A percentile compares a stretch with the other conserved stretches of the same genome.
These are phyloP conservation scores for Epinephelus cyanopodus DNA, from an alignment of 2,113 vertebrate genomes.

Conservation along the genomic window DNA sequence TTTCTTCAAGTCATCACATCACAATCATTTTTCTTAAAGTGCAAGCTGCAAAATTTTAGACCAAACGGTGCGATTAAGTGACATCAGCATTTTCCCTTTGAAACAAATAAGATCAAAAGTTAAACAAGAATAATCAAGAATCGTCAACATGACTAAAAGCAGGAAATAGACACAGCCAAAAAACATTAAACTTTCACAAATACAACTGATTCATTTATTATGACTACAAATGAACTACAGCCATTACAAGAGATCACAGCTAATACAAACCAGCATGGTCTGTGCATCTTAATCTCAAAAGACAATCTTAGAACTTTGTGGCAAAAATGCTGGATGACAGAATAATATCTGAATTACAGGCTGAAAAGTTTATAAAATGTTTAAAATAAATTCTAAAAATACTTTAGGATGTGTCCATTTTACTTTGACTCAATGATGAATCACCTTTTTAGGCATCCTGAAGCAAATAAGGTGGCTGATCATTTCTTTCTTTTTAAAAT, in stretches of 20 bases:
- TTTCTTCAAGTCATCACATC: not conserved
- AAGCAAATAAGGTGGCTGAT: not conserved
- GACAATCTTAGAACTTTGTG: not conserved
- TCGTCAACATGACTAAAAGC: not conserved
- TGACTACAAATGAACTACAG: not conserved
- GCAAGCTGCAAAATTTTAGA: not conserved
- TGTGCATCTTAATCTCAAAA: not conserved
- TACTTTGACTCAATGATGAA: not conserved
- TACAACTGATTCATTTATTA: not conserved
- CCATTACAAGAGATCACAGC: not conserved
- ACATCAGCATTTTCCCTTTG: not conserved
- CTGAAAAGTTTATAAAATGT: constrained; percentile 5
- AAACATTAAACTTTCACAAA: not conserved
- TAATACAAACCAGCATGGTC: not conserved
- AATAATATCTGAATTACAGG: not conserved
- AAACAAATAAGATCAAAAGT: not conserved
- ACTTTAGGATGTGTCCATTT: not conserved
- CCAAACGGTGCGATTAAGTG: not conserved
- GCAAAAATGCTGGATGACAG: not conserved
- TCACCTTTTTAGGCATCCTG: not conserved
- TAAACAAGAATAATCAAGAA: not conserved
- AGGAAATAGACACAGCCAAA: not conserved
- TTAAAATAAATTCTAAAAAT: constrained; percentile 12
- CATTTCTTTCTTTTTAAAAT: not conserved
- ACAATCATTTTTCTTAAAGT: constrained; percentile 15